These are phyloP conservation scores for Lithophane leautieri DNA, from an alignment of 2,888 invertebrate genomes.

Conservation along the genomic window DNA sequence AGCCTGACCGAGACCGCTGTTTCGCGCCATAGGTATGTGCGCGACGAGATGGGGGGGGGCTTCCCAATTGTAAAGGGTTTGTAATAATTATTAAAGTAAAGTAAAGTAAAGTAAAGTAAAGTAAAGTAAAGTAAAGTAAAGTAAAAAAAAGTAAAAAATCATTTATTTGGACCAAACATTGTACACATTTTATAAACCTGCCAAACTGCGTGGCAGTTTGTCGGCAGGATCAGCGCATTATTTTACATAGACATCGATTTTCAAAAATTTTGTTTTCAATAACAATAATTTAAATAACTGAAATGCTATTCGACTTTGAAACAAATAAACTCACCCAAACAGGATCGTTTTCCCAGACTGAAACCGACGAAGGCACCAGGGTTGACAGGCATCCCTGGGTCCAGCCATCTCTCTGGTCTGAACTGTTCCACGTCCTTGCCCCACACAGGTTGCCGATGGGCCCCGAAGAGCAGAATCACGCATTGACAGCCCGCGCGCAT, in stretches of 20 bases:
- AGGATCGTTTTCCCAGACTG: constrained; percentile 69
- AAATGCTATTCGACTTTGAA: not conserved
- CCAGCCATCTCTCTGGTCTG: constrained; percentile 74
- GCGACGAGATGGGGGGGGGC: too few species aligned
- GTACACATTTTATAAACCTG: too few species aligned
- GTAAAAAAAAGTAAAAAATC: too few species aligned
- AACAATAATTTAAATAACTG: not conserved
- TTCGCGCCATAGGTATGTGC: too few species aligned
- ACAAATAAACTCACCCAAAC: constrained; percentile 63
- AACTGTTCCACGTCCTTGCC: constrained; percentile 70
- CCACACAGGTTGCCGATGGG: constrained; percentile 70
- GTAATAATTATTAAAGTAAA: too few species aligned
- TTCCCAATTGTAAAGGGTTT: not conserved
- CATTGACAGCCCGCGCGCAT: constrained; percentile 68
- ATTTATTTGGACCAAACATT: too few species aligned
- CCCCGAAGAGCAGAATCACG: constrained; percentile 57
- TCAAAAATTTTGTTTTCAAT: not conserved
- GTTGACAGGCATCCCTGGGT: constrained; percentile 59
- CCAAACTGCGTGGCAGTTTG: too few species aligned
- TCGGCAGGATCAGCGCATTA: too few species aligned
- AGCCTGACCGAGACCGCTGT: too few species aligned
- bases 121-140: too few species aligned
- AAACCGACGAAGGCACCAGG: constrained; percentile 66
- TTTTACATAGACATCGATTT: not conserved
- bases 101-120: too few species aligned